Evolutionary conservation across 2,888 invertebrate species (phyloP), one percentile per base, ranked within the genome.

Genomic region (Luffia ferchaultella): DNA sequence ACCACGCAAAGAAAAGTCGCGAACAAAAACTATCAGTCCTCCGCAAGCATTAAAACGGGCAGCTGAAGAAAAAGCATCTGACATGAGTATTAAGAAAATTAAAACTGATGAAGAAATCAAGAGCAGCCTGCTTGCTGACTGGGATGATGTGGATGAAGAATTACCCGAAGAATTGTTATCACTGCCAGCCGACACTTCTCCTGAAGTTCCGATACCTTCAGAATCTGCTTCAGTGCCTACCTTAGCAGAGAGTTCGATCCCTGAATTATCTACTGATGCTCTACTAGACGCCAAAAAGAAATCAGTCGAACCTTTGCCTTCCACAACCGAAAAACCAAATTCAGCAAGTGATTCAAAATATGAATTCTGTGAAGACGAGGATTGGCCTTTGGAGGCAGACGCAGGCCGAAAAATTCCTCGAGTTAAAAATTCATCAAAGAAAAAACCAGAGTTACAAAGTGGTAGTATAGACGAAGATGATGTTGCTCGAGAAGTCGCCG

Each of bases 331-430:
- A 61, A 72, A 85, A 70, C 70, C 84, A 56, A 74, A 85, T 58
- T 70, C 80, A 16, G 70, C 77, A 1, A 77, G 73, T 57, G 77
- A 88, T 49, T 90, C 91, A 0, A 93, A 93, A 65, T 93, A 93
- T 64, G 93, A 93, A 68, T 93, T 93, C 65, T 89, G 90, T 57
- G 91, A 92, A 54, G 91, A 92, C 57, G 88, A 91, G 64, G 87
- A 85, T 60, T 83, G 87, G 79, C 80, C 84, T 12, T 74, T 85
- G 51, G 85, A 86, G 60, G 74, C 76, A 18, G 85, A 80, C 56
- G 76, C 67, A 20, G 85, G 89, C 15, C 78, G 90, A 55, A 91
- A 90, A 76, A 89, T 90, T 57, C 89, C 90, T 1, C 76, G 90
- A 49, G 86, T 89, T 2, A 80, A 76, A 55, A 83, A 79, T 61